These are phyloP conservation scores for Melinopterus prodromus DNA, from an alignment of 2,888 invertebrate species.

Conservation along the genomic window DNA sequence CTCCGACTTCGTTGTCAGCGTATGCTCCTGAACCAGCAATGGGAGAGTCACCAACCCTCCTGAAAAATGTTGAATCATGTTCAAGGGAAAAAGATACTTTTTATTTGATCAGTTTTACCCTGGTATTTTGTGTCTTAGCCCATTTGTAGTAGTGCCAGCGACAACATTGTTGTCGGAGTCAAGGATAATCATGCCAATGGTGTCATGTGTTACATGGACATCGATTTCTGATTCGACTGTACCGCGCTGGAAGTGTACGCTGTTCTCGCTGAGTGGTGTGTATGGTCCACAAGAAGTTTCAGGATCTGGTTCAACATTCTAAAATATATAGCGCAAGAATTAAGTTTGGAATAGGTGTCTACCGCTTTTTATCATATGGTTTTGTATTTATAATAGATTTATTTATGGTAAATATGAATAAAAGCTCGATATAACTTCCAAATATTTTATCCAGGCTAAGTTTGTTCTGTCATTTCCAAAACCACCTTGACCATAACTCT, in stretches of 20 bases:
- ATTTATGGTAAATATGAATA: background rate
- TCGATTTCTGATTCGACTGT: conserved; percentile 47
- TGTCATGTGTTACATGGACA: conserved; percentile 83
- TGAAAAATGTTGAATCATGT: conserved; percentile 46
- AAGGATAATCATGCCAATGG: conserved; percentile 94
- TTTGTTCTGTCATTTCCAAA: background rate
- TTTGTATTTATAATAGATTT: background rate
- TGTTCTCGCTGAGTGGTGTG: conserved; percentile 51
- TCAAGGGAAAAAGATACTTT: conserved; percentile 6
- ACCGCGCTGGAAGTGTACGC: conserved; percentile 34
- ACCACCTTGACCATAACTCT: background rate
- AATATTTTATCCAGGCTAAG: background rate
- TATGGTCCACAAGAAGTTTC: conserved; percentile 88
- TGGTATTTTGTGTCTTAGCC: conserved; percentile 90
- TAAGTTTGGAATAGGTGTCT: conserved; percentile 11
- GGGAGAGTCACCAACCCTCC: conserved; percentile 83
- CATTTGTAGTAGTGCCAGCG: conserved; percentile 96
- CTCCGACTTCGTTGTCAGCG: conserved; percentile 86
- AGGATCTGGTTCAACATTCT: conserved; percentile 92
- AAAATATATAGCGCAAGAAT: conserved; percentile 42
- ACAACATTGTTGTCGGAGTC: conserved; percentile 81
- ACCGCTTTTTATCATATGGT: background rate
- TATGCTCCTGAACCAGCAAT: conserved; percentile 96
- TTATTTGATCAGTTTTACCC: conserved; percentile 66
- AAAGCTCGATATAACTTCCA: background rate